Percentiles rank a stretch among this genome's conserved stretches.
Evolutionary conservation across 1,140 invertebrate species (phyloP).

Genomic region (Ectropis grisescens): DNA sequence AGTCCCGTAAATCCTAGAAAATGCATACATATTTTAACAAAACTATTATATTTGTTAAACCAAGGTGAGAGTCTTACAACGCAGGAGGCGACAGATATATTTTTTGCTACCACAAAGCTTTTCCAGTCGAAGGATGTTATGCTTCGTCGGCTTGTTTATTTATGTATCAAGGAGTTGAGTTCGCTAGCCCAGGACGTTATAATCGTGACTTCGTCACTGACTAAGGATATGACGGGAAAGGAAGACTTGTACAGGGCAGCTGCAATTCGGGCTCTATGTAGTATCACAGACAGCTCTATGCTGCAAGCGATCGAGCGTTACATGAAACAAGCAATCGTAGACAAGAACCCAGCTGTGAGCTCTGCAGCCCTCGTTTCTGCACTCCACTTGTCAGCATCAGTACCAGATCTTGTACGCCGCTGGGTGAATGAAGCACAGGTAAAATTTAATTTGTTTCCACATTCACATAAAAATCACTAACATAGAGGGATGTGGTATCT

Average conservation of each 20-base stretch:
- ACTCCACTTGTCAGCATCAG: slow-evolving; percentile 84
- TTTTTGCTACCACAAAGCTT: slow-evolving; percentile 99
- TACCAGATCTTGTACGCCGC: slow-evolving; percentile 92
- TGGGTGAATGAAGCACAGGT: slow-evolving; percentile 99
- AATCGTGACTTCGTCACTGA: slow-evolving; percentile 96
- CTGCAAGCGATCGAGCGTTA: slow-evolving; percentile 97
- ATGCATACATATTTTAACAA: slow-evolving; percentile 95
- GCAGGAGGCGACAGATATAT: slow-evolving; percentile 96
- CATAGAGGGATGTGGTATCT: no score
- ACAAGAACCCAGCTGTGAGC: slow-evolving; percentile 93
- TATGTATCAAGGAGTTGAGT: slow-evolving; percentile 97
- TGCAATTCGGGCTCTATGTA: slow-evolving; percentile 95
- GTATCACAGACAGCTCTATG: slow-evolving; percentile 96
- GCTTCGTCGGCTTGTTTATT: slow-evolving; percentile 92
- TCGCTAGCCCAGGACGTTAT: slow-evolving; percentile 98
- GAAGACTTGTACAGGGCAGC: slow-evolving; percentile 97
- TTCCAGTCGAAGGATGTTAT: slow-evolving; percentile 97
- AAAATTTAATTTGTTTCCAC: no score
- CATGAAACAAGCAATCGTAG: slow-evolving; percentile 99
- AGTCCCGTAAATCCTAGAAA: slow-evolving; percentile 95
- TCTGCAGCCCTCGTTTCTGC: slow-evolving; percentile 95
- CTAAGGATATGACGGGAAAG: slow-evolving; percentile 99
- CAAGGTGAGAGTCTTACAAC: slow-evolving; percentile 87
- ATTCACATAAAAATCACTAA: no score
- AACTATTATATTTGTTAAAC: slow-evolving; percentile 95